Percentiles rank a stretch among this genome's conserved stretches.
These are phyloP conservation scores for Drosophila parthenogenetica DNA, from an alignment of 2,888 invertebrate genomes.

Conservation along the genomic window DNA sequence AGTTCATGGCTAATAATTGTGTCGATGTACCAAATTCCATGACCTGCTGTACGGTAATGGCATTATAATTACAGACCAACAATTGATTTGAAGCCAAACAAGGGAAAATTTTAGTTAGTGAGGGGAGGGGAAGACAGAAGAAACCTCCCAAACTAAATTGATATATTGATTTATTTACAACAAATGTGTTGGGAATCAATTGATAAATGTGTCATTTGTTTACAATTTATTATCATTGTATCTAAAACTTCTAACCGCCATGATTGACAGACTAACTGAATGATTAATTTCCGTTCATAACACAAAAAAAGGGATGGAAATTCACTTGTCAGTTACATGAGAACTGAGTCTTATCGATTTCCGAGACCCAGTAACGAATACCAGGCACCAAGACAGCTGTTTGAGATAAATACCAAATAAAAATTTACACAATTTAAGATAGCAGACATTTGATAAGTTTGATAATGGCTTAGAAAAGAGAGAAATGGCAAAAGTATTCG, in stretches of 20 bases:
- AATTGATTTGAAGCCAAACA: background rate
- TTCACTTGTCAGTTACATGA: background rate
- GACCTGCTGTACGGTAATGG: constrained; percentile 9
- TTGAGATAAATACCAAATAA: background rate
- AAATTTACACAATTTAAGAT: background rate
- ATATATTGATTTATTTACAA: constrained; percentile 11
- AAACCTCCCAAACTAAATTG: background rate
- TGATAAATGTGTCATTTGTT: constrained; percentile 22
- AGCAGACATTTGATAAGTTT: background rate
- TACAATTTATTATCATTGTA: constrained; percentile 9
- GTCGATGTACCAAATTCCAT: constrained; percentile 11
- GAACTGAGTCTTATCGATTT: background rate
- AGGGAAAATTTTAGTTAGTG: background rate
- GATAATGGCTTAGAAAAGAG: background rate
- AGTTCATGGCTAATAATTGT: background rate
- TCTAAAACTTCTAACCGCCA: constrained; percentile 1
- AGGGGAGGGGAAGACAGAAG: background rate
- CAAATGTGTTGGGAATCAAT: background rate
- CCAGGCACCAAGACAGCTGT: background rate
- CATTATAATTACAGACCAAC: constrained; percentile 10
- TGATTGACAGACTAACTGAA: constrained; percentile 13
- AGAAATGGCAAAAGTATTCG: background rate
- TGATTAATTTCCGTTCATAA: background rate
- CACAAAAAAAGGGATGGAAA: background rate
- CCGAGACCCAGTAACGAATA: background rate